Conservation (phyloP, 2,888 invertebrate genomes). For the Agonum fuliginosum region DNA sequence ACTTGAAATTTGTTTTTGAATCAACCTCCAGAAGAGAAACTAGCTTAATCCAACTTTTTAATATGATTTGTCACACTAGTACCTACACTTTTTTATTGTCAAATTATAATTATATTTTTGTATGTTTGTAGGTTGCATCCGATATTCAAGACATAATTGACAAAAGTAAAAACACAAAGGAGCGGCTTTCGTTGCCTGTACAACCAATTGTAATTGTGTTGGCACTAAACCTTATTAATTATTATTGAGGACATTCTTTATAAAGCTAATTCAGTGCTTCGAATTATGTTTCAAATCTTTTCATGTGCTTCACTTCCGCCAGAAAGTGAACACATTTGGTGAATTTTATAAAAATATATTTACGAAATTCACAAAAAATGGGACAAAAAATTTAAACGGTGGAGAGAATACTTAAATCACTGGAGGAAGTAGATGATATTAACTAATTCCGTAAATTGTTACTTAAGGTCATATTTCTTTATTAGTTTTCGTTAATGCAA, state of each 20-base stretch:
- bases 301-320: conserved; percentile 61
- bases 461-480: background rate
- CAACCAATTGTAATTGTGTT: conserved; percentile 41
- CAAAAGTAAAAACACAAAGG: conserved; percentile 18
- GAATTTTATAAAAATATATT: conserved; percentile 60
- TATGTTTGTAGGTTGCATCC: conserved; percentile 37
- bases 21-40: no score
- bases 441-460: background rate
- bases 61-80: no score
- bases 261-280: conserved; percentile 38
- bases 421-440: background rate
- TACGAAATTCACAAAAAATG: conserved; percentile 59
- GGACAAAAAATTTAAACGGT: conserved; percentile 58
- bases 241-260: conserved; percentile 45
- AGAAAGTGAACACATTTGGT: conserved; percentile 61
- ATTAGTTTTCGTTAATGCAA: background rate
- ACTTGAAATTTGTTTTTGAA: no score
- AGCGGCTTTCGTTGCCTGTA: conserved; percentile 19
- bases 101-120: background rate
- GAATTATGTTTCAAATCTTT: conserved; percentile 62
- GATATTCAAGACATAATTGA: conserved; percentile 43
- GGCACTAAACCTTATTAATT: background rate
- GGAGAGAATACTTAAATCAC: conserved; percentile 46
- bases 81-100: background rate
- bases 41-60: no score